phyloP scores from a whole-genome alignment of 2,888 invertebrate species.

The Sminthurinus aureus region DNA sequence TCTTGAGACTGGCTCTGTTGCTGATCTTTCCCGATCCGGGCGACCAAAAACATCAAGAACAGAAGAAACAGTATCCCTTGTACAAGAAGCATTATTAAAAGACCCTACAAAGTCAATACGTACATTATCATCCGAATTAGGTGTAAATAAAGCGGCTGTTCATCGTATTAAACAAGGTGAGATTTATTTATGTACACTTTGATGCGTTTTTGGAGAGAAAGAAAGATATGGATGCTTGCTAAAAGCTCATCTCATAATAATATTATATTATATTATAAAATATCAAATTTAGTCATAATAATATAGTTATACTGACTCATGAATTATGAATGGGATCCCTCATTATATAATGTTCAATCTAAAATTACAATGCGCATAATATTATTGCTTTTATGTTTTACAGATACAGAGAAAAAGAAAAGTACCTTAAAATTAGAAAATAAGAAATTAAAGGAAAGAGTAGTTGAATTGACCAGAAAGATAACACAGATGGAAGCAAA shows the following conservation, averaged over 20 bases:
- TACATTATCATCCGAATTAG: conserved; percentile 49
- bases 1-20: conserved; percentile 54
- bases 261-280: too few relatives aligned
- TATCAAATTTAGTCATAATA: too few relatives aligned
- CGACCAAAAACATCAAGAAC: conserved; percentile 53
- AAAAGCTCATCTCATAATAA: too few relatives aligned
- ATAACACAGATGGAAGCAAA: background rate
- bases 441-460: conserved; percentile 48
- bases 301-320: too few relatives aligned
- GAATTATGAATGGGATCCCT: too few relatives aligned
- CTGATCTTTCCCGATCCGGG: conserved; percentile 53
- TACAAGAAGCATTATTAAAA: conserved; percentile 51
- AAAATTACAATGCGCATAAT: background rate
- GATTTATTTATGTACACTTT: background rate
- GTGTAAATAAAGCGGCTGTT: conserved; percentile 55
- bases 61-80: conserved; percentile 49
- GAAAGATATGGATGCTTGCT: too few relatives aligned
- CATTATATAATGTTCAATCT: too few relatives aligned
- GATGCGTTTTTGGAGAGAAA: too few relatives aligned
- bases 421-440: conserved; percentile 51
- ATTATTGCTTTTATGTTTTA: background rate
- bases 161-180: conserved; percentile 56
- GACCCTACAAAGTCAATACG: conserved; percentile 56
- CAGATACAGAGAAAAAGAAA: conserved; percentile 48
- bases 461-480: conserved; percentile 46